Percentiles rank a stretch among this genome's conserved stretches.
Conservation (phyloP, 1,140 invertebrate genomes). For the Rhopalosiphum padi region DNA sequence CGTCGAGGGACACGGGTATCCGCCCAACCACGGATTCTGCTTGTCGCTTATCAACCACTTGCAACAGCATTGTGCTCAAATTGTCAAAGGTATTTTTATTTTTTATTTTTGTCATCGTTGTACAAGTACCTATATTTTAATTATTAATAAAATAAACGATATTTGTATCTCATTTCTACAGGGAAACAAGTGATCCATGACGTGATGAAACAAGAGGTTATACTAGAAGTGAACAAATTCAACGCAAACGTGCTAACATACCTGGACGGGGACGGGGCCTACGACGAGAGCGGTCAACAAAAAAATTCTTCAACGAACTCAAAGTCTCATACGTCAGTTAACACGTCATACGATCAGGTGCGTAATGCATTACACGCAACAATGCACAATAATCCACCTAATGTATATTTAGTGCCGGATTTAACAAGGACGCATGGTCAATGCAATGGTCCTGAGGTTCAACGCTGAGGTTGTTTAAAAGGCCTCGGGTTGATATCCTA, state of each 20-base stretch:
- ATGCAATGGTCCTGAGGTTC: no score
- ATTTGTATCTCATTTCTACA: background rate
- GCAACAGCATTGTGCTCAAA: constrained; percentile 80
- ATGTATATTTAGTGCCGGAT: no score
- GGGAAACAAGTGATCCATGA: constrained; percentile 43
- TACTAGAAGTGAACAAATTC: constrained; percentile 23
- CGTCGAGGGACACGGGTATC: constrained; percentile 82
- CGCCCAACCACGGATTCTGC: constrained; percentile 80
- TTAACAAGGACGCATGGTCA: no score
- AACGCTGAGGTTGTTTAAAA: no score
- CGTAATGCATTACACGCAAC: background rate
- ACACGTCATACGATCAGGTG: constrained; percentile 49
- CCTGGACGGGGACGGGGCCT: background rate
- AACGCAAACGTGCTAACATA: background rate
- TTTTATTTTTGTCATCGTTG: background rate
- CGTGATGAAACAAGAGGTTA: constrained; percentile 27
- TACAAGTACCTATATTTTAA: background rate
- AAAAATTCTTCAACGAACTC: background rate
- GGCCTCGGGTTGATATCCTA: no score
- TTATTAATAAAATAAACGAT: background rate
- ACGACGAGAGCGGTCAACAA: constrained; percentile 17
- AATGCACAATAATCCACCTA: background rate
- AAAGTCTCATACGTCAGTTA: constrained; percentile 1
- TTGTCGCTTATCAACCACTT: constrained; percentile 82
- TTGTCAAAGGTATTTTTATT: constrained; percentile 67